phyloP scores from a whole-genome alignment of 2,797 vertebrate species.

The Pithecia hirsuta region DNA sequence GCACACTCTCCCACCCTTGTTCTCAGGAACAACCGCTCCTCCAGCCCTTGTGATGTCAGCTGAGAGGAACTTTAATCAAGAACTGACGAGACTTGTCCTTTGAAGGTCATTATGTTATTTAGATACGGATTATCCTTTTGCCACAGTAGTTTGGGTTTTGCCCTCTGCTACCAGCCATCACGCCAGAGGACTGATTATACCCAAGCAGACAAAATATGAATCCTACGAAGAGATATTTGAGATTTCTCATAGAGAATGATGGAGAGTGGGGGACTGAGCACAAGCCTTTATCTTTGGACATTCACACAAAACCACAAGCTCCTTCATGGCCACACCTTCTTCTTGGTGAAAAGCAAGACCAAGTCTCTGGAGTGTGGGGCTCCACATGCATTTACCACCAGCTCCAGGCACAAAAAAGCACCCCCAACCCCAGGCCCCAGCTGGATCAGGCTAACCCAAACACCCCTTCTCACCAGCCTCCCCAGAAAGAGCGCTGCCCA shows the following conservation, averaged over 20 bases:
- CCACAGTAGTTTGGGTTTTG: conserved; percentile 36
- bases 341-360: neutral
- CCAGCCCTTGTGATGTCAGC: neutral
- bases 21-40: neutral
- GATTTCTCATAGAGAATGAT: neutral
- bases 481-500: neutral
- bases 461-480: neutral
- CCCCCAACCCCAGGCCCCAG: neutral
- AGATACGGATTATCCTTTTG: neutral
- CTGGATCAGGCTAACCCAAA: neutral
- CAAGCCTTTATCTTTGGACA: neutral
- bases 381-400: neutral
- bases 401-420: neutral
- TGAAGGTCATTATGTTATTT: neutral
- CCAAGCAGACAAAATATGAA: conserved; percentile 19
- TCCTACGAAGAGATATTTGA: neutral
- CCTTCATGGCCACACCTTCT: neutral
- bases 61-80: conserved; percentile 19
- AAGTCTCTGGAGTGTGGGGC: neutral
- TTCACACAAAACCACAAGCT: neutral
- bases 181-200: neutral
- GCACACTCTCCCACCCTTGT: accelerated
- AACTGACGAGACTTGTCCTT: neutral
- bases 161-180: neutral
- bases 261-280: neutral